Evolutionary conservation across 1,140 invertebrate species (phyloP).

Genomic region (Eueides isabella): DNA sequence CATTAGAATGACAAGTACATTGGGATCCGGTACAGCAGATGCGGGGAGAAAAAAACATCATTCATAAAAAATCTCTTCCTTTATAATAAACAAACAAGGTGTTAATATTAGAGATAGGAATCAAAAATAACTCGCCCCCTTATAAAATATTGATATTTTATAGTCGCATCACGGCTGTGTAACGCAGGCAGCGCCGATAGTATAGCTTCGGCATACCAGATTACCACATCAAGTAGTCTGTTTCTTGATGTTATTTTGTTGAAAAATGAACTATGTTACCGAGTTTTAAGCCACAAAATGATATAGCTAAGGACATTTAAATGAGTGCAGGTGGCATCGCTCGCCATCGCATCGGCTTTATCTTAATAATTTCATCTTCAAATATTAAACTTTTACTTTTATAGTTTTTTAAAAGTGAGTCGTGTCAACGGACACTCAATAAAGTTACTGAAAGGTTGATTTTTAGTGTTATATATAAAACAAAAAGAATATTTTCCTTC

Average conservation of each 20-base stretch:
- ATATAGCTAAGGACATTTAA: slow-evolving; percentile 34
- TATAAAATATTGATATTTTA: slow-evolving; percentile 81
- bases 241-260: slow-evolving; percentile 47
- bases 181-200: slow-evolving; percentile 70
- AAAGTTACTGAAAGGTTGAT: slow-evolving; percentile 47
- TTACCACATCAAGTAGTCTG: slow-evolving; percentile 74
- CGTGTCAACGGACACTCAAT: slow-evolving; percentile 60
- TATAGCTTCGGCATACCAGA: slow-evolving; percentile 76
- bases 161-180: slow-evolving; percentile 69
- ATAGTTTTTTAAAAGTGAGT: slow-evolving; percentile 69
- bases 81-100: slow-evolving; percentile 72
- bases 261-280: slow-evolving; percentile 35
- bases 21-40: slow-evolving; percentile 58
- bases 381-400: slow-evolving; percentile 80
- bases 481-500: not conserved
- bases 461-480: slow-evolving; percentile 17
- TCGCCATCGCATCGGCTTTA: slow-evolving; percentile 62
- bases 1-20: slow-evolving; percentile 58
- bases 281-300: slow-evolving; percentile 31
- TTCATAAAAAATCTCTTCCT: slow-evolving; percentile 56
- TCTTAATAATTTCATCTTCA: slow-evolving; percentile 76
- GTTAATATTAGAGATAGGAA: slow-evolving; percentile 71
- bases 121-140: slow-evolving; percentile 65
- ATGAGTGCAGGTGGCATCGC: slow-evolving; percentile 70
- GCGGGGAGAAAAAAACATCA: slow-evolving; percentile 52